Evolutionary conservation across 2,797 vertebrate genomes (phyloP).

Genomic region (Scomberomorus guttatus): DNA sequence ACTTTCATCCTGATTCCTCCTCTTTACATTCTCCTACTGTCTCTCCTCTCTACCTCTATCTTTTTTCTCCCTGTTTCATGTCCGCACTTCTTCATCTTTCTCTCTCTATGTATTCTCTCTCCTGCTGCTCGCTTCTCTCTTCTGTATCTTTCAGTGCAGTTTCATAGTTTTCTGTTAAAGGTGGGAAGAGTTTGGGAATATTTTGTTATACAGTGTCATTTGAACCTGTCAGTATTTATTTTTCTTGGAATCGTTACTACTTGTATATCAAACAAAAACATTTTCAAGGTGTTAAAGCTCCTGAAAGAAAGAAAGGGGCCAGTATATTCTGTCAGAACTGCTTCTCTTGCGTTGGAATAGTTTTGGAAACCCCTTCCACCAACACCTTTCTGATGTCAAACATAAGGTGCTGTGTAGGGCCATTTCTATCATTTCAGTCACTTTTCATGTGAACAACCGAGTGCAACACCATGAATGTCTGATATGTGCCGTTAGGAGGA

Average conservation of each 20-base stretch:
- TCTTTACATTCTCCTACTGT: not conserved
- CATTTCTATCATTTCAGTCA: too few relatives aligned
- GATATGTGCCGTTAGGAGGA: too few relatives aligned
- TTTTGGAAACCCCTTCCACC: too few relatives aligned
- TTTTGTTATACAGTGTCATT: not conserved
- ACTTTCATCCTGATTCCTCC: not conserved
- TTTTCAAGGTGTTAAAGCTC: too few relatives aligned
- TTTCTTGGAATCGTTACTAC: not conserved
- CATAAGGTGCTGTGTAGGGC: too few relatives aligned
- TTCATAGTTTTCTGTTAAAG: slow-evolving; percentile 2
- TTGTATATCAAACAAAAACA: not conserved
- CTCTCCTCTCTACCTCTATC: not conserved
- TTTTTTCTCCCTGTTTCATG: slow-evolving; percentile 8
- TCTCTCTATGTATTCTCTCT: not conserved
- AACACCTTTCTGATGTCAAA: too few relatives aligned
- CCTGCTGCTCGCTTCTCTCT: not conserved
- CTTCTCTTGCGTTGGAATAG: too few relatives aligned
- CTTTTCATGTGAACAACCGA: too few relatives aligned
- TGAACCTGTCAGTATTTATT: not conserved
- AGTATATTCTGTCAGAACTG: too few relatives aligned
- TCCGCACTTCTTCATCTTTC: not conserved
- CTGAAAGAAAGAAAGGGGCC: not conserved
- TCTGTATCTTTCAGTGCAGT: not conserved
- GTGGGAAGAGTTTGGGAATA: too few relatives aligned
- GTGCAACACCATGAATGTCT: too few relatives aligned